Conservation (phyloP, 2,888 invertebrate genomes). For the Neria commutata region DNA sequence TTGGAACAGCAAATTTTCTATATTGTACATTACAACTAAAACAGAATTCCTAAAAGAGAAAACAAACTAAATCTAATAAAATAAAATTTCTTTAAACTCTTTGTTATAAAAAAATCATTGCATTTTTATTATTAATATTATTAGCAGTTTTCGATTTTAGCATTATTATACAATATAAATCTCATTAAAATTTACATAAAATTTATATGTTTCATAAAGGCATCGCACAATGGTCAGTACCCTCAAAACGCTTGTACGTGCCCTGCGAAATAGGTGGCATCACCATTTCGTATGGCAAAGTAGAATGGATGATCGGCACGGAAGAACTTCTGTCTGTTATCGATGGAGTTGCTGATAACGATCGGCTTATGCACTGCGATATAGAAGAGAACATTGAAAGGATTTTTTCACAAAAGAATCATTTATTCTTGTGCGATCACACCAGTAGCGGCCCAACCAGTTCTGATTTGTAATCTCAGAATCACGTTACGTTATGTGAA, state of each 20-base stretch:
- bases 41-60: slow-evolving; percentile 41
- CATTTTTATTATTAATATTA: slow-evolving; percentile 1
- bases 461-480: too few species aligned
- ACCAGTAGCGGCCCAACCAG: too few species aligned
- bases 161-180: background rate
- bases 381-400: slow-evolving; percentile 10
- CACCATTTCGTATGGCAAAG: slow-evolving; percentile 50
- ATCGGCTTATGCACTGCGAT: slow-evolving; percentile 50
- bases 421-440: too few species aligned
- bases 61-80: slow-evolving; percentile 20
- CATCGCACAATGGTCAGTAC: slow-evolving; percentile 18
- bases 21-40: slow-evolving; percentile 33
- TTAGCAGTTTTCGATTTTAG: background rate
- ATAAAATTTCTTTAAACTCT: slow-evolving; percentile 52
- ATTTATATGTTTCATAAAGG: slow-evolving; percentile 12
- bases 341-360: slow-evolving; percentile 51
- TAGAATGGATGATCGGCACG: slow-evolving; percentile 57
- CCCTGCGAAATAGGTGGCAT: slow-evolving; percentile 49
- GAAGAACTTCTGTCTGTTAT: slow-evolving; percentile 52
- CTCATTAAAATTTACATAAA: background rate
- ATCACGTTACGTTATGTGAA: too few species aligned
- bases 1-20: slow-evolving; percentile 32
- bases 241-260: slow-evolving; percentile 47
- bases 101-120: slow-evolving; percentile 47
- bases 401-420: too few species aligned